phyloP scores from a whole-genome alignment of 2,888 invertebrate genomes.

The Laspeyria flexula region DNA sequence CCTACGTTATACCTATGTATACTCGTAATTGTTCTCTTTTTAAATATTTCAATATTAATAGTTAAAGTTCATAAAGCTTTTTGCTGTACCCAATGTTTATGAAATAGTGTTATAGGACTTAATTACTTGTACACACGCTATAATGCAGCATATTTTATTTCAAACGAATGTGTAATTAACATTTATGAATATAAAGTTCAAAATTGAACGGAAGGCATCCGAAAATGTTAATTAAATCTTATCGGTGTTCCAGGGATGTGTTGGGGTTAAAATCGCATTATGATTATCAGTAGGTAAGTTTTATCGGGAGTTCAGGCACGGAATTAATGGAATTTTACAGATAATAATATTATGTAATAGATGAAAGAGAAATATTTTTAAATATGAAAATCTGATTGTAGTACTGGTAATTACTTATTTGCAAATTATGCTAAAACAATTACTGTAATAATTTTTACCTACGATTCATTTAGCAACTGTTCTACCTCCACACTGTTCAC shows the following conservation, averaged over 20 bases:
- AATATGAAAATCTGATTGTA: no score
- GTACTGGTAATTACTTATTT: no score
- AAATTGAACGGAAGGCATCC: neutral
- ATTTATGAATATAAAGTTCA: neutral
- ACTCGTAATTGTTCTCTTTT: no score
- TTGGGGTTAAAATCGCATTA: neutral
- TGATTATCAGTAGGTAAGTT: neutral
- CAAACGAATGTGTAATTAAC: slow-evolving; percentile 13
- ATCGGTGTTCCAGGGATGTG: slow-evolving; percentile 5
- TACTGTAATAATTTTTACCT: no score
- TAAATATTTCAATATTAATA: neutral
- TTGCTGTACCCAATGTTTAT: slow-evolving; percentile 30
- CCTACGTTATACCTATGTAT: no score
- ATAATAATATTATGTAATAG: no score
- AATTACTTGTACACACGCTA: slow-evolving; percentile 35
- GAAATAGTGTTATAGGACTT: slow-evolving; percentile 33
- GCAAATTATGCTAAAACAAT: no score
- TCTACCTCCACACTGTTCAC: no score
- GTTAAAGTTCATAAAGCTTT: slow-evolving; percentile 28
- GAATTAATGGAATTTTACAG: no score
- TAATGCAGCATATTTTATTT: slow-evolving; percentile 24
- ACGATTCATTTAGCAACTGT: no score
- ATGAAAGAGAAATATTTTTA: no score
- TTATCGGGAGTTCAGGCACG: neutral
- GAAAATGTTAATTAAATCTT: slow-evolving; percentile 1